Evolutionary conservation across 2,113 vertebrate genomes (phyloP), one percentile per base, ranked within the genome.

Genomic region (Xiphorhynchus elegans): DNA sequence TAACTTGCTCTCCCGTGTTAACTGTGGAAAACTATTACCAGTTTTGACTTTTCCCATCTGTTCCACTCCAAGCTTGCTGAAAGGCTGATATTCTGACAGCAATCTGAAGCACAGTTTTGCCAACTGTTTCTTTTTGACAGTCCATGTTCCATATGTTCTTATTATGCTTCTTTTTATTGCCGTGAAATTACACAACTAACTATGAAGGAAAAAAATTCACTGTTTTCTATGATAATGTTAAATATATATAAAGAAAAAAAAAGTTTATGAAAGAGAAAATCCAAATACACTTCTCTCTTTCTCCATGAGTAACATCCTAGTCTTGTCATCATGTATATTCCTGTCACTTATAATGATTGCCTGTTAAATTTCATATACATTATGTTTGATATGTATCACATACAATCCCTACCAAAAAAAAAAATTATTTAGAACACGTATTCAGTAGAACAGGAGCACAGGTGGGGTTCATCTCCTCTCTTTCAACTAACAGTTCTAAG

Each of bases 31-130:
- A 84, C 74, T 86, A 92, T 69, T 92, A 92, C 83, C 94, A 96
- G 95, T 96, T 96, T 97, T 97, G 95, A 97, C 93, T 96, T 95
- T 69, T 95, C 89, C 96, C 95, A 96, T 97, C 96, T 97, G 95
- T 97, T 97, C 93, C 76, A 87, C 25, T 95, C 93, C 56, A 75
- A 94, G 94, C 80, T 89, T 95, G 91, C 91, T 1, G 74, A 95
- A 95, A 96, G 91, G 73, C 86, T 96, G 95, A 94, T 96, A 97
- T 95, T 96, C 93, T 96, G 93, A 95, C 95, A 94, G 84, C 89
- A 95, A 53, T 95, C 69, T 95, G 93, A 95, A 92, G 74, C 49
- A 78, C 20, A 11, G 66, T 78, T 91, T 87, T 92, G 70, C 94
- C 91, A 95, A 95, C 89, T 95, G 91, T 92, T 97, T 91, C 91